Evolutionary conservation across 2,113 vertebrate genomes (phyloP), one percentile per base, ranked within the genome.

Genomic region (Hemiprocne comata): DNA sequence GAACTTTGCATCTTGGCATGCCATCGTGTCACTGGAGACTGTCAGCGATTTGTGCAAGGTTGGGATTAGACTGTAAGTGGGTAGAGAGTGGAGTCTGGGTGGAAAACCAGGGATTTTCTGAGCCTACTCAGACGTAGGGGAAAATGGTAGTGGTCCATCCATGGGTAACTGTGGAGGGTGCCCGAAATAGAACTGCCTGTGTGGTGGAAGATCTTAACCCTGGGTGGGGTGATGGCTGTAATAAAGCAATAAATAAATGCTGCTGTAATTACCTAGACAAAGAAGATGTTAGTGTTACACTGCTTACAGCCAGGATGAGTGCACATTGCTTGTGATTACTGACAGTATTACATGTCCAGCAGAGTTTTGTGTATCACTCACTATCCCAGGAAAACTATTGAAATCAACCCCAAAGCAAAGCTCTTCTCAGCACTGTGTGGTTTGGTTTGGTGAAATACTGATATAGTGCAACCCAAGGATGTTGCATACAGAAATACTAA

Each of bases 1-100:
- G 50, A 70, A 36, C 61, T 92, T 50, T 79, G 48, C 14, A 6
- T 20, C 64, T 36, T 28, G 53, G 57, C 38, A 26, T 4, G 1
- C 10, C 24, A 4, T 28, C 1, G 1, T 2, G 0, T 36, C 58
- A 6, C 5, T 0, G 48, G n/a, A 67, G 13, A 20, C 51, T 74
- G 60, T 54, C 42, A 36, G 7, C 2, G 2, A 9, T 31, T 58
- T 64, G 15, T 28, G 38, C 23, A 50, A 65, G 24, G 38, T 15
- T 73, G 26, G 25, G 11, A 10, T 62, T 61, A 42, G 57, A 40
- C 46, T 1, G 0, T 19, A 44, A 58, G 9, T 21, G 26, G 24
- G 60, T 38, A 76, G 38, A 34, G 28, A 71, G 13, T 60, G 38
- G 36, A 44, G 20, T 64, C 31, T 26, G n/a, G 14, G 13, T 60